These are phyloP conservation scores for Monarcha castaneiventris DNA, from an alignment of 2,113 vertebrate species.

Conservation along the genomic window DNA sequence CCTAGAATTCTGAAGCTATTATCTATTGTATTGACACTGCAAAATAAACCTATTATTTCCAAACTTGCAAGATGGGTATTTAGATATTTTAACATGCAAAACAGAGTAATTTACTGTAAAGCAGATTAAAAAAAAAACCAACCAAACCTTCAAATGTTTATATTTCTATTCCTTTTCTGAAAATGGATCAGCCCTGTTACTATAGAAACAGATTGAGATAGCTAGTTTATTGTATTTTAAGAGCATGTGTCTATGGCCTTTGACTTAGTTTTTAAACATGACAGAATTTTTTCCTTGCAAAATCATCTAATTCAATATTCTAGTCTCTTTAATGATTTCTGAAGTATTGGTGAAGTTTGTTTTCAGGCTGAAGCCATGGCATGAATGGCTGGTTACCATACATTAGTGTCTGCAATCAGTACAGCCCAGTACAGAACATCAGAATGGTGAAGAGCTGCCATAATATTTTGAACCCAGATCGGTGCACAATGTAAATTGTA, in stretches of 20 bases:
- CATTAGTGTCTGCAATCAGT: background rate
- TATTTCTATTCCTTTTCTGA: slow-evolving; percentile 30
- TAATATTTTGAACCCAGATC: background rate
- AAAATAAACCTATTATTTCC: background rate
- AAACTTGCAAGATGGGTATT: background rate
- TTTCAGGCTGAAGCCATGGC: background rate
- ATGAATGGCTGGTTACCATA: background rate
- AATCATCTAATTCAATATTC: background rate
- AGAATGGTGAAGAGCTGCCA: background rate
- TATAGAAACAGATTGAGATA: slow-evolving; percentile 31
- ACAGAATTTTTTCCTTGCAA: background rate
- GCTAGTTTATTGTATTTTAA: background rate
- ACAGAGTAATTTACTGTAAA: background rate
- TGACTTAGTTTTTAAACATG: background rate
- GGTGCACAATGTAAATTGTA: background rate
- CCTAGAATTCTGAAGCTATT: slow-evolving; percentile 1
- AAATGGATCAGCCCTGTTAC: background rate
- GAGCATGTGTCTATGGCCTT: background rate
- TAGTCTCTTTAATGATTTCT: background rate
- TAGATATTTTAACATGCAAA: background rate
- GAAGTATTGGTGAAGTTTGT: background rate
- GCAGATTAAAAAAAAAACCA: background rate
- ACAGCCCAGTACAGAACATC: background rate
- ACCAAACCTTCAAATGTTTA: background rate
- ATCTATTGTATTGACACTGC: background rate